A percentile compares a stretch with the other conserved stretches of the same genome.
Evolutionary conservation across 2,888 invertebrate species (phyloP).

Genomic region (Sericinus montela): DNA sequence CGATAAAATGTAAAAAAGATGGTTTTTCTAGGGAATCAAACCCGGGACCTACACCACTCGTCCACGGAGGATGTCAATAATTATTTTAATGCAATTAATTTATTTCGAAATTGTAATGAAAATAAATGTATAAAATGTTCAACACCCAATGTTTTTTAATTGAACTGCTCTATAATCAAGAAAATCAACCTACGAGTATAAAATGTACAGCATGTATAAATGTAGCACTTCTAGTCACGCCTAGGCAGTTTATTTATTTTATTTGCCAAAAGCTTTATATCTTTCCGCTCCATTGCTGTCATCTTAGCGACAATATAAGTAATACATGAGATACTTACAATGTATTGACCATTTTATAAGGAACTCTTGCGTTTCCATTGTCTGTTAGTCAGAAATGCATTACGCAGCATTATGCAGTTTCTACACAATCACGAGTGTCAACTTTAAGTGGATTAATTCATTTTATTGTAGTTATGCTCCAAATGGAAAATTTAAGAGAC

Average conservation of each 20-base stretch:
- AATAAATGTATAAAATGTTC: too few relatives aligned
- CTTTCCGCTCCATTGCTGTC: conserved; percentile 1
- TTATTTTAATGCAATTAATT: too few relatives aligned
- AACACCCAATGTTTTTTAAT: too few relatives aligned
- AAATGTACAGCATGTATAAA: background rate
- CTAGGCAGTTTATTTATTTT: conserved; percentile 2
- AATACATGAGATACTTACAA: conserved; percentile 1
- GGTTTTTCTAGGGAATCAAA: too few relatives aligned
- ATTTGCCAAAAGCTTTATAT: conserved; percentile 5
- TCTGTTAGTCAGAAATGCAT: background rate
- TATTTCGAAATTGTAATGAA: too few relatives aligned
- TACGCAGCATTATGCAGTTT: background rate
- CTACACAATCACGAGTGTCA: background rate
- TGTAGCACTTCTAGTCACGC: background rate
- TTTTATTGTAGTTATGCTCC: background rate
- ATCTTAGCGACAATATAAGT: conserved; percentile 5
- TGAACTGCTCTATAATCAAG: background rate
- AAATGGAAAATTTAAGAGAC: background rate
- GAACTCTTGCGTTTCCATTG: background rate
- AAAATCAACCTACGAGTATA: background rate
- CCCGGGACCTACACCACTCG: too few relatives aligned
- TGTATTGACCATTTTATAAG: background rate
- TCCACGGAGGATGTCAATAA: too few relatives aligned
- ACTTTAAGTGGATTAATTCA: conserved; percentile 2
- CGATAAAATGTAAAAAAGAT: too few relatives aligned